These are phyloP conservation scores for Adelges cooleyi DNA, from an alignment of 1,140 invertebrate species.

Conservation along the genomic window DNA sequence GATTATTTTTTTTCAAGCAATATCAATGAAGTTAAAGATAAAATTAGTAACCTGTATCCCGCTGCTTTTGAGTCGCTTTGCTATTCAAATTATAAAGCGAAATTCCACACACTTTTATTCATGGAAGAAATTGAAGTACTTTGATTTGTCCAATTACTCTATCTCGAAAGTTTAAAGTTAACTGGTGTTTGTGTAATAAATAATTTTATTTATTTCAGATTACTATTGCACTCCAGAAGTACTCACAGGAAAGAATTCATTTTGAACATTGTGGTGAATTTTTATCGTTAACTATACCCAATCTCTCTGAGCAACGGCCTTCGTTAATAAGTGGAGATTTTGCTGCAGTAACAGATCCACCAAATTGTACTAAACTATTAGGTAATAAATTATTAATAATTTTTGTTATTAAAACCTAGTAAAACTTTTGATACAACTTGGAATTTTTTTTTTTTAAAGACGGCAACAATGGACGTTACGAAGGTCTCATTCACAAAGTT, in stretches of 20 bases:
- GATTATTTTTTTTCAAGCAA: neutral
- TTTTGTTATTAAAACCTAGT: neutral
- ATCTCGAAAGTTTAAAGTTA: neutral
- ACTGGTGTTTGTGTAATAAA: neutral
- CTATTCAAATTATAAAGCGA: slow-evolving; percentile 9
- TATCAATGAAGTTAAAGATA: neutral
- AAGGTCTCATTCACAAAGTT: slow-evolving; percentile 71
- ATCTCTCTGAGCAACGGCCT: slow-evolving; percentile 70
- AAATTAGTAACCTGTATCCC: neutral
- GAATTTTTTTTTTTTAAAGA: neutral
- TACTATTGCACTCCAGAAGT: slow-evolving; percentile 17
- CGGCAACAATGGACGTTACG: slow-evolving; percentile 33
- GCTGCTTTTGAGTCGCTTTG: neutral
- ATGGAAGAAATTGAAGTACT: slow-evolving; percentile 24
- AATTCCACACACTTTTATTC: slow-evolving; percentile 22
- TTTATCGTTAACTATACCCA: slow-evolving; percentile 61
- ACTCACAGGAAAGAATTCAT: slow-evolving; percentile 40
- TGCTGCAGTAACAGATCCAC: slow-evolving; percentile 42
- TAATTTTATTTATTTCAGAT: slow-evolving; percentile 1
- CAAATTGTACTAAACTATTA: slow-evolving; percentile 32
- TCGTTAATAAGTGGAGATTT: slow-evolving; percentile 70
- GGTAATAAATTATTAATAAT: slow-evolving; percentile 17
- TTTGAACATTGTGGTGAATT: slow-evolving; percentile 54
- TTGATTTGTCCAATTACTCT: no score
- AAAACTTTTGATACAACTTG: no score